A percentile compares a stretch with the other conserved stretches of the same genome.
Conservation (phyloP, 2,888 invertebrate genomes). For the Ophion ellenae region DNA sequence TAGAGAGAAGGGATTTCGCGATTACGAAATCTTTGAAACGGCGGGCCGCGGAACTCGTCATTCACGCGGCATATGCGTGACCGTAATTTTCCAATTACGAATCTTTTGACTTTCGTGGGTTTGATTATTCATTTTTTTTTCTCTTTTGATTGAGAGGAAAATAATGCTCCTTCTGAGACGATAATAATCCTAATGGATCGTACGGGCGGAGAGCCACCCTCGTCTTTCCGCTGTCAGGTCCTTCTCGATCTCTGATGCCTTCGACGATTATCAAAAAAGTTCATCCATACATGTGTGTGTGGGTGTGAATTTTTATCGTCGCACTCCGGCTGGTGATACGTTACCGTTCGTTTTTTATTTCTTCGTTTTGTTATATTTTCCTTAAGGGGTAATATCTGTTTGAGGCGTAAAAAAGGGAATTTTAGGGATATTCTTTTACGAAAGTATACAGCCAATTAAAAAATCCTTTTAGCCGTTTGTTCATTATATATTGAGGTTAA, state of each 20-base stretch:
- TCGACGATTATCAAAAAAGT: conserved; percentile 53
- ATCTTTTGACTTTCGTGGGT: conserved; percentile 18
- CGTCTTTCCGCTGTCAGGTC: conserved; percentile 72
- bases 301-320: conserved; percentile 16
- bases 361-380: too few species aligned
- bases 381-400: too few species aligned
- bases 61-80: conserved; percentile 64
- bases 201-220: conserved; percentile 71
- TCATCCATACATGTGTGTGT: not conserved
- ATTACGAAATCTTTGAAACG: conserved; percentile 70
- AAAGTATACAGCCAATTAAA: too few species aligned
- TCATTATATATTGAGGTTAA: too few species aligned
- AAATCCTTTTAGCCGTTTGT: too few species aligned
- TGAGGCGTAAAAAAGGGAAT: too few species aligned
- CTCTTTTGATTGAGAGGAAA: not conserved
- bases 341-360: too few species aligned
- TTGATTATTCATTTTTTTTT: conserved; percentile 8
- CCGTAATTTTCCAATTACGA: conserved; percentile 77
- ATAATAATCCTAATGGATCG: conserved; percentile 75
- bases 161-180: conserved; percentile 55
- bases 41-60: conserved; percentile 36
- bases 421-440: too few species aligned
- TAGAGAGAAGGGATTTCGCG: not conserved
- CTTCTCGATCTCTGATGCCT: conserved; percentile 28
- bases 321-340: not conserved